Evolutionary conservation across 2,797 vertebrate species (phyloP), one percentile per base, ranked within the genome.

Genomic region (Siniperca undulata): DNA sequence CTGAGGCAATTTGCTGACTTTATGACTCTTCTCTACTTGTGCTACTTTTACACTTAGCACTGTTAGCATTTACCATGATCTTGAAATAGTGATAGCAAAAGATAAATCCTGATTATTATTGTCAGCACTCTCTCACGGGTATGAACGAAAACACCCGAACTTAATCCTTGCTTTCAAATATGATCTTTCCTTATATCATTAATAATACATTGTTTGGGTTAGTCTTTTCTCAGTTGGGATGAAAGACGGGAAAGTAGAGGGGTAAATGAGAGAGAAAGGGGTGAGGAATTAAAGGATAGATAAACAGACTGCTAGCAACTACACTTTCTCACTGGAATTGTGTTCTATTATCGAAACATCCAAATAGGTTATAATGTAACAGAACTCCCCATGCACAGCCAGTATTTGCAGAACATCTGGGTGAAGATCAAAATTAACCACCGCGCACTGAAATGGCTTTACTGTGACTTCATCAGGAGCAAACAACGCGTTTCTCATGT

Each of bases 71-170:
- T 3, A 62, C 38, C 12, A 42, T 42, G n/a, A 34, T 22, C 17
- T 48, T 5, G 2, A 50, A 20, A 30, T 20, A 34, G 7, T 17
- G 44, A 61, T 10, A 36, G 44, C 36, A 24, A 53, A 46, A 22
- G 38, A 66, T 59, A 67, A 16, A 59, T 22, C 30, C 38, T 66
- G 34, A 59, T 58, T 40, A 7, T 67, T 48, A 66, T 22, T 61
- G 24, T 65, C 22, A n/a, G 14, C 38, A 17, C 34, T 58, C 8
- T 13, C 17, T 50, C 53, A 38, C 27, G 50, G 48, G 52, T 12
- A 30, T 27, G 44, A 70, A 44, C 34, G 48, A 48, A 71, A 52
- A 36, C 62, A 44, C n/a, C 6, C 44, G 5, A 16, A 46, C 44
- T 16, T 46, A 16, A 46, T 46, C 13, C 44, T 14, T 16, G 44